Base-by-base conservation (phyloP, 2,797 vertebrate species). In the Peromyscus aztecus region DNA sequence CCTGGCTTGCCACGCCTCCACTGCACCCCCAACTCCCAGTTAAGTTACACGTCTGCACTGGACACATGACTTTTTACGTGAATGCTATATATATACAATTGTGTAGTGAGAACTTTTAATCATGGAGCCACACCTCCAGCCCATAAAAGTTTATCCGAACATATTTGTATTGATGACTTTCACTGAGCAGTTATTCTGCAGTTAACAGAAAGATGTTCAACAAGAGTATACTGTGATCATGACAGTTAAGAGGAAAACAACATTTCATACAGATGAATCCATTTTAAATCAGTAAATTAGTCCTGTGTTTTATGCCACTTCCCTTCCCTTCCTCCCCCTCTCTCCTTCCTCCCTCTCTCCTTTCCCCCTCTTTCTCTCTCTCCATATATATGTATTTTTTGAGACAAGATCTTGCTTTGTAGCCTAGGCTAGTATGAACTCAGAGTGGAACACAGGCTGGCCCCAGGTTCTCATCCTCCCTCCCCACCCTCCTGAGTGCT, bases 281-380 rank as follows among this genome's bases (percentile, higher is more conserved):
- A 77, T 84, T 97, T 83, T 73, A 83, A 89, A 95, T 49, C 37
- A 19, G 3, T 37, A 37, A 13, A 40, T 90, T 55, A 80, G 29
- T 49, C 67, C 23, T 27, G 24, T 89, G 52, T 89, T 94, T 95
- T 89, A 82, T 17, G 7, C 3, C 57, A 16, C 46, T 76, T 63
- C 5, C 29, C 17, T 63, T 63, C 12, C 40, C 43, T 16, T n/a
- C 29, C 12, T 43, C 43, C 13, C 57, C 43, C 46, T 34, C 24
- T 83, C 67, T 31, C 11, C 37, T 12, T 43, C 43, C 13, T 14
- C 57, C 43, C 55, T 40, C 37, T 83, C 67, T 29, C 11, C 76
- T 34, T 31, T 4, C 27, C 9, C 40, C 21, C 23, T 27, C 23
- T 13, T 9, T n/a, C 27, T 16, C 29, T 77, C 27, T 49, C 77